phyloP scores from a whole-genome alignment of 2,888 invertebrate species.

The Hirtodrosophila histrioides region DNA sequence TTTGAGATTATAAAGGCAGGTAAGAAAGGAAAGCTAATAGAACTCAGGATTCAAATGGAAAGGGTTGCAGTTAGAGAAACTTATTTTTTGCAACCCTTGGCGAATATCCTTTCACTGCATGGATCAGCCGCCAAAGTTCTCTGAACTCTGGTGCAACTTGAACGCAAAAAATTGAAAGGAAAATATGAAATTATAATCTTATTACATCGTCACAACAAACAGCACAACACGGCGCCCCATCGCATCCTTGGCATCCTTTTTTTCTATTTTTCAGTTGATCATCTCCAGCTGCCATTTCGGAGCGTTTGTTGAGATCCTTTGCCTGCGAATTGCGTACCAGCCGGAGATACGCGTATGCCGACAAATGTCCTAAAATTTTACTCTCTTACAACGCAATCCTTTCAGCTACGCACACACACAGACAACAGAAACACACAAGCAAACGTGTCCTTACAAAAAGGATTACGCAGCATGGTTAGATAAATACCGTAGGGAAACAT shows the following conservation, averaged over 20 bases:
- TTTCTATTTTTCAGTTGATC: slow-evolving; percentile 52
- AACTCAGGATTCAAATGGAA: slow-evolving; percentile 15
- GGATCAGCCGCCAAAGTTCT: slow-evolving; percentile 65
- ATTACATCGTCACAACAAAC: slow-evolving; percentile 76
- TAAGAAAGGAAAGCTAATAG: slow-evolving; percentile 38
- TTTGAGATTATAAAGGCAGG: slow-evolving; percentile 51
- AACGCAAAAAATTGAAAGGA: slow-evolving; percentile 26
- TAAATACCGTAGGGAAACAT: slow-evolving; percentile 64
- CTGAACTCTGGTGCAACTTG: slow-evolving; percentile 41
- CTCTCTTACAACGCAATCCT: slow-evolving; percentile 66
- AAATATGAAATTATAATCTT: slow-evolving; percentile 77
- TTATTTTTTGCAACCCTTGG: slow-evolving; percentile 58
- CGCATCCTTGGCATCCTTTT: slow-evolving; percentile 50
- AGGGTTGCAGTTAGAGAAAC: slow-evolving; percentile 39
- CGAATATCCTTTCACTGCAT: slow-evolving; percentile 29
- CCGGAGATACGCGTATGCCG: slow-evolving; percentile 75
- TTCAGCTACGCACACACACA: slow-evolving; percentile 53
- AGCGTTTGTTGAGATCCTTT: slow-evolving; percentile 27
- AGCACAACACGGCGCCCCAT: slow-evolving; percentile 51
- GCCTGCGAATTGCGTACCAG: slow-evolving; percentile 63
- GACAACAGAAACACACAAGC: slow-evolving; percentile 26
- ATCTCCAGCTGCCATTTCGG: slow-evolving; percentile 72
- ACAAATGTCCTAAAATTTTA: slow-evolving; percentile 74
- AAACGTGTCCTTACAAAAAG: slow-evolving; percentile 82
- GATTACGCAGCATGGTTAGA: slow-evolving; percentile 79